Percentiles rank a stretch among this genome's conserved stretches.
phyloP scores from a whole-genome alignment of 2,888 invertebrate genomes.

The Charanyca ferruginea region DNA sequence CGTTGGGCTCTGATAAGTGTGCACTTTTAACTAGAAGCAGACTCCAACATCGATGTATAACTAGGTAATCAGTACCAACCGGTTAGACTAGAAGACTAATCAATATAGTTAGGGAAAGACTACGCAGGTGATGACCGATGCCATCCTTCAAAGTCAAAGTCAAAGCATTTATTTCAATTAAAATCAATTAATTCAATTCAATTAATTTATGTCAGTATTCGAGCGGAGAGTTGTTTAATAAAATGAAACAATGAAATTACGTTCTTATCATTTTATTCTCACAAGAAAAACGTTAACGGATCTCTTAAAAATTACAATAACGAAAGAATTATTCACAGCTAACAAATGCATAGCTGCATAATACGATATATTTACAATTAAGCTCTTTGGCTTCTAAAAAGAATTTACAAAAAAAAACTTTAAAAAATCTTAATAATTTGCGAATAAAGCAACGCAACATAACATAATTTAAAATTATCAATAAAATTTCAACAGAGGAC shows the following conservation, averaged over 20 bases:
- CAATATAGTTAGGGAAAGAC: no score
- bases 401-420: conserved; percentile 82
- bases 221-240: neutral
- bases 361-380: conserved; percentile 85
- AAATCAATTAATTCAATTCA: no score
- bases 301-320: conserved; percentile 90
- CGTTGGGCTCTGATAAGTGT: no score
- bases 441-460: conserved; percentile 81
- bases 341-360: conserved; percentile 78
- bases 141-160: no score
- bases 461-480: conserved; percentile 89
- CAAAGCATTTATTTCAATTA: no score
- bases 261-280: conserved; percentile 87
- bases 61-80: no score
- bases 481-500: conserved; percentile 86
- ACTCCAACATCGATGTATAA: no score
- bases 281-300: conserved; percentile 91
- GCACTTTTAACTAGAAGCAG: no score
- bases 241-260: conserved; percentile 67
- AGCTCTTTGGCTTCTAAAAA: conserved; percentile 90
- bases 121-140: no score
- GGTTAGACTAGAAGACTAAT: no score
- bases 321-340: conserved; percentile 86
- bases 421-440: conserved; percentile 78
- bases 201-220: neutral